Conservation (phyloP, 2,797 vertebrate species). For the Neosalanx taihuensis region DNA sequence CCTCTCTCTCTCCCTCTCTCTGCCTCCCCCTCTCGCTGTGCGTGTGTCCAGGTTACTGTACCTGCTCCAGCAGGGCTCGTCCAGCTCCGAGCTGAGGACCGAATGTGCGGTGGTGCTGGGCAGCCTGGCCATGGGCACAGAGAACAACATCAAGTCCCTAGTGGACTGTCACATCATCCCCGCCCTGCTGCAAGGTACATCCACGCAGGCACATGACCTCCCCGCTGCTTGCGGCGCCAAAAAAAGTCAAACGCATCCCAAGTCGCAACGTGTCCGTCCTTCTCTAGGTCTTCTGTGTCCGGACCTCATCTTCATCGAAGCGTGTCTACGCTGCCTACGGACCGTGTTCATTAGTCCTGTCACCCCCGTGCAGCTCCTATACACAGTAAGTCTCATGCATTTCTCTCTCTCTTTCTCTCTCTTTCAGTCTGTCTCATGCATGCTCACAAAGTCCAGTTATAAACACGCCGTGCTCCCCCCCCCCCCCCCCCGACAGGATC, state of each 20-base stretch:
- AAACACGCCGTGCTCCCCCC: neutral
- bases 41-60: constrained; percentile 84
- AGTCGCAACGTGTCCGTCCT: no score
- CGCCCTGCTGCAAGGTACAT: constrained; percentile 92
- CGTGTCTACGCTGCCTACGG: constrained; percentile 93
- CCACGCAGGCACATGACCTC: neutral
- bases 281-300: constrained; percentile 84
- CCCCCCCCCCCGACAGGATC: constrained; percentile 74
- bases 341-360: constrained; percentile 97
- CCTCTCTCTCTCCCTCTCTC: neutral
- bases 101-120: constrained; percentile 97
- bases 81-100: constrained; percentile 87
- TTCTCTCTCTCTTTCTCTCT: neutral
- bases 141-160: constrained; percentile 99
- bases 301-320: constrained; percentile 94
- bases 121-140: constrained; percentile 98
- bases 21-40: neutral
- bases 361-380: constrained; percentile 95
- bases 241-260: neutral
- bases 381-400: constrained; percentile 80
- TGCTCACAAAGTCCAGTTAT: neutral
- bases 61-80: constrained; percentile 93
- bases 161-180: constrained; percentile 99
- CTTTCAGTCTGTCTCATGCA: neutral
- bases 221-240: neutral